A percentile compares a stretch with the other conserved stretches of the same genome.
Conservation (phyloP, 2,113 vertebrate species). For the Trematocara variabile region DNA sequence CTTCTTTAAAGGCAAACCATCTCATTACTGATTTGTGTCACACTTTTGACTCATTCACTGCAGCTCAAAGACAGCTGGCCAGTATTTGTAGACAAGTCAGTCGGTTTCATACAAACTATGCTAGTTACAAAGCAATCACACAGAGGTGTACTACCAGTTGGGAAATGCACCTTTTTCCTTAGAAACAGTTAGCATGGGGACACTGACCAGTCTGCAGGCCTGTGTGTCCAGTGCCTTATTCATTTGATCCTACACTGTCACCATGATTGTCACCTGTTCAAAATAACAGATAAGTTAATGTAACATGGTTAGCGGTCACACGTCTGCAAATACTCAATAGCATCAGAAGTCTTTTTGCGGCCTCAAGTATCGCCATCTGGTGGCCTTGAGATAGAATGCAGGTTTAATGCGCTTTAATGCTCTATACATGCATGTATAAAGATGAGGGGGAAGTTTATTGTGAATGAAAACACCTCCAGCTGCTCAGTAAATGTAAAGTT, state of each 20-base stretch:
- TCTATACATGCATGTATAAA: not conserved
- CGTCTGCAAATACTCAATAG: not conserved
- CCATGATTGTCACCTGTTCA: not conserved
- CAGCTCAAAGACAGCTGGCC: not conserved
- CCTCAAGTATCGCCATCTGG: not conserved
- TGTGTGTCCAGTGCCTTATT: not conserved
- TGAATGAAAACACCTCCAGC: constrained; percentile 29
- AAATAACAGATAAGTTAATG: not conserved
- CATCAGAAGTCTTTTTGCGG: not conserved
- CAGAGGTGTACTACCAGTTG: not conserved
- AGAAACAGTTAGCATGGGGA: not conserved
- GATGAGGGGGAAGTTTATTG: not conserved
- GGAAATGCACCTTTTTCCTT: not conserved
- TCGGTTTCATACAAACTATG: not conserved
- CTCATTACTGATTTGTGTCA: not conserved
- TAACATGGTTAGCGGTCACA: not conserved
- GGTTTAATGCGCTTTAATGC: not conserved
- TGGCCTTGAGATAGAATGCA: not conserved
- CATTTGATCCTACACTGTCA: not conserved
- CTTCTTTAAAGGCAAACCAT: not conserved
- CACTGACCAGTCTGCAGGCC: not conserved
- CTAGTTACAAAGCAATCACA: not conserved
- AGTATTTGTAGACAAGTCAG: not conserved
- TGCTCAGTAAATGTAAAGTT: constrained; percentile 5
- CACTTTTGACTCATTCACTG: not conserved